Percentiles rank a stretch among this genome's conserved stretches.
phyloP scores from a whole-genome alignment of 2,113 vertebrate species.

The Parotia lawesii region DNA sequence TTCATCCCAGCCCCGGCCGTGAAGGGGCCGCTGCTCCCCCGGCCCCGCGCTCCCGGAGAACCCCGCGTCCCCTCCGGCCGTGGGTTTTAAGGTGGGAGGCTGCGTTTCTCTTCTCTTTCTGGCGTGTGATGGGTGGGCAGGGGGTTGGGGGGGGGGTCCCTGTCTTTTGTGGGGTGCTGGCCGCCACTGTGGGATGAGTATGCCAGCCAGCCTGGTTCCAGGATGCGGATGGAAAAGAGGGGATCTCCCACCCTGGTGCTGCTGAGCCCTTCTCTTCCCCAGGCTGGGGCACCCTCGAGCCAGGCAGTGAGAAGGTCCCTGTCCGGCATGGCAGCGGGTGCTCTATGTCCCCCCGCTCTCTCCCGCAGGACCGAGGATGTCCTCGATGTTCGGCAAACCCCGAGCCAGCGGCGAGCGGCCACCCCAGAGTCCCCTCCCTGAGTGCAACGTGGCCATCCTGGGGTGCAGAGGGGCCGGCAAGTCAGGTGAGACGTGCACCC shows the following conservation, averaged over 20 bases:
- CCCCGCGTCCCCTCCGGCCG: not conserved
- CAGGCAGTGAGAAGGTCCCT: not conserved
- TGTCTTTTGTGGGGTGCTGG: not conserved
- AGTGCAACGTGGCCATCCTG: constrained; percentile 84
- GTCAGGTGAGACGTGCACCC: constrained; percentile 75
- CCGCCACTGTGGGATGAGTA: not conserved
- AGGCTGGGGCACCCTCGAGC: not conserved
- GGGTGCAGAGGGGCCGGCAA: constrained; percentile 84
- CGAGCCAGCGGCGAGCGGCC: constrained; percentile 62
- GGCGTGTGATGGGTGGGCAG: not conserved
- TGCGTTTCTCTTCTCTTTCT: not conserved
- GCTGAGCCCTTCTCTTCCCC: not conserved
- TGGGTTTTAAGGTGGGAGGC: not conserved
- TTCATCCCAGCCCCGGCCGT: constrained; percentile 16
- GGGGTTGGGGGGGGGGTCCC: not conserved
- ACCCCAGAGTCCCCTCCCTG: constrained; percentile 57
- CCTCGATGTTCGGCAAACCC: constrained; percentile 85
- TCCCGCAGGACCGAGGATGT: constrained; percentile 65
- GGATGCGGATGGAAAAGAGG: not conserved
- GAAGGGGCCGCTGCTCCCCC: not conserved
- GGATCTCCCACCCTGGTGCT: not conserved
- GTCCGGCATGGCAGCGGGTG: fast-evolving
- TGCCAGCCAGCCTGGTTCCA: not conserved
- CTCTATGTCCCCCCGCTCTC: not conserved
- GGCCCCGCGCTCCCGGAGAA: not conserved